These are phyloP conservation scores for Thamnophis elegans DNA, from an alignment of 2,797 vertebrate species.

Conservation along the genomic window DNA sequence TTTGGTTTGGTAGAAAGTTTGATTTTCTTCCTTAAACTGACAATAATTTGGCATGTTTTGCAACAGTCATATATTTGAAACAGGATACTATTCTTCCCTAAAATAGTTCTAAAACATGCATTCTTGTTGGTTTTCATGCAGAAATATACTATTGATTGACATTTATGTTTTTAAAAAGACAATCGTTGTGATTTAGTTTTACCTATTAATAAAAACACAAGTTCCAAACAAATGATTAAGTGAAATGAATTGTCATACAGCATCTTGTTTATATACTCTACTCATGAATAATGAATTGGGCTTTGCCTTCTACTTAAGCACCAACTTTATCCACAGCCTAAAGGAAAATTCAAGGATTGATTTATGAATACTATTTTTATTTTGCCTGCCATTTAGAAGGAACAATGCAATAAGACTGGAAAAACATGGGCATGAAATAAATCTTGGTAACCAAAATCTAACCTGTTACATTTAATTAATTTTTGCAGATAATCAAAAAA, in stretches of 20 bases:
- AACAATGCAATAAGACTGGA: slow-evolving; percentile 94
- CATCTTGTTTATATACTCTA: slow-evolving; percentile 72
- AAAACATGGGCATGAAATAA: slow-evolving; percentile 99
- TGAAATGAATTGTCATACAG: slow-evolving; percentile 77
- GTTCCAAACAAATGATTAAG: slow-evolving; percentile 76
- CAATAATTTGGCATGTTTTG: slow-evolving; percentile 60
- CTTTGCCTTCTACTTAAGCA: slow-evolving; percentile 70
- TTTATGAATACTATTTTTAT: slow-evolving; percentile 83
- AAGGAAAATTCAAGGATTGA: slow-evolving; percentile 83
- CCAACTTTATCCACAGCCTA: slow-evolving; percentile 68
- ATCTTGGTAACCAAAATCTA: slow-evolving; percentile 92
- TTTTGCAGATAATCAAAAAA: slow-evolving; percentile 98
- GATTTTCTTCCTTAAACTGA: slow-evolving; percentile 58
- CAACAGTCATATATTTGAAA: slow-evolving; percentile 66
- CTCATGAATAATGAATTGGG: slow-evolving; percentile 77
- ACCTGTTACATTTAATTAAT: slow-evolving; percentile 95
- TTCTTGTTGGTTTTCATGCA: slow-evolving; percentile 63
- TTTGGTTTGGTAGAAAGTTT: slow-evolving; percentile 67
- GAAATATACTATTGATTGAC: slow-evolving; percentile 61
- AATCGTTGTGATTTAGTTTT: slow-evolving; percentile 60
- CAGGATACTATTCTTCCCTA: slow-evolving; percentile 56
- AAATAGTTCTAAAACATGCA: slow-evolving; percentile 55
- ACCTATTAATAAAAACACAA: slow-evolving; percentile 59
- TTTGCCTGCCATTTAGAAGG: slow-evolving; percentile 86
- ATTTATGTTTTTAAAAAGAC: slow-evolving; percentile 40